These are phyloP conservation scores for Oscheius sp. DNA, from an alignment of 2,888 invertebrate genomes.

Conservation along the genomic window DNA sequence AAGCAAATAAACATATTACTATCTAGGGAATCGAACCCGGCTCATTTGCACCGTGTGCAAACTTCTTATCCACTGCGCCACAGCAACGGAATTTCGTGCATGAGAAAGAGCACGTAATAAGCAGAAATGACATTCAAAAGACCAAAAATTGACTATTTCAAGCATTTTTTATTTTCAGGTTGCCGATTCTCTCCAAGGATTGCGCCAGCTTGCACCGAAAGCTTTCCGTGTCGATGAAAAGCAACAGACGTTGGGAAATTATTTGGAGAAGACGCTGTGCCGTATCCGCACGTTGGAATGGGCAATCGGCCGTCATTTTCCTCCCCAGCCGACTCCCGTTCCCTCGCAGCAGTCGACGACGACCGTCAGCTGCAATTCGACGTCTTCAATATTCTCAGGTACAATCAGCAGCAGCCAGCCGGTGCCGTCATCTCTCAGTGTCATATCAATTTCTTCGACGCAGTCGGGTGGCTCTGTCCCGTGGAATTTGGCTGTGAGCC, in stretches of 20 bases:
- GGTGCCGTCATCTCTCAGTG: background rate
- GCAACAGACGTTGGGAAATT: background rate
- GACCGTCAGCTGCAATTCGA: background rate
- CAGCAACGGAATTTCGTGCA: too few relatives aligned
- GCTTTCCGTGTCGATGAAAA: background rate
- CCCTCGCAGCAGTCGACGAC: background rate
- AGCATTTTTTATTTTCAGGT: background rate
- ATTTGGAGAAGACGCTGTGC: slow-evolving; percentile 1
- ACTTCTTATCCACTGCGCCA: too few relatives aligned
- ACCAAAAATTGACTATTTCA: too few relatives aligned
- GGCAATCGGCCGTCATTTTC: background rate
- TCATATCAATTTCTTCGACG: too few relatives aligned
- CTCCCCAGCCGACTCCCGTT: background rate
- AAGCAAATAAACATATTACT: too few relatives aligned
- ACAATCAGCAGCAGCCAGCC: too few relatives aligned
- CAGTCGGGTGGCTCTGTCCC: too few relatives aligned
- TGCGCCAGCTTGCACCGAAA: slow-evolving; percentile 1
- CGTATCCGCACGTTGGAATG: background rate
- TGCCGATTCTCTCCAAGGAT: background rate
- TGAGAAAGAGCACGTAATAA: too few relatives aligned
- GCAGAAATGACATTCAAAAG: too few relatives aligned
- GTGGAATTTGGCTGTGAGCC: background rate
- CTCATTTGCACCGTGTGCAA: too few relatives aligned
- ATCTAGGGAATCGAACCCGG: too few relatives aligned
- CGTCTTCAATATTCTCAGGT: background rate